A percentile compares a stretch with the other conserved stretches of the same genome.
phyloP scores from a whole-genome alignment of 2,797 vertebrate genomes.

The Macrochelys suwanniensis region DNA sequence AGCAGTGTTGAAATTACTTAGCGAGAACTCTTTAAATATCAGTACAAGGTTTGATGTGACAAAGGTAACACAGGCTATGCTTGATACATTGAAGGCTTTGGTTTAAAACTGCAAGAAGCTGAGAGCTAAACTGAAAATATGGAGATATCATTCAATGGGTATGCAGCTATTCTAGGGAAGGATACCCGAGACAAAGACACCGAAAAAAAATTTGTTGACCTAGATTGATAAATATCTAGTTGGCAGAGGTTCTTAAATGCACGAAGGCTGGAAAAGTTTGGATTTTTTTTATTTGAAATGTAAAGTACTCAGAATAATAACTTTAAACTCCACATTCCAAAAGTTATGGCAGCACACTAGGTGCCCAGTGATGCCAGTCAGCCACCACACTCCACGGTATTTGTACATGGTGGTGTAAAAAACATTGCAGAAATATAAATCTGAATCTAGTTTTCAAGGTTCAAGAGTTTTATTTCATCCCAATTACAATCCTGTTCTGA shows the following conservation, averaged over 20 bases:
- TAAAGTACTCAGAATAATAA: background rate
- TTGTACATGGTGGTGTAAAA: background rate
- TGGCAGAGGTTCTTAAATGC: background rate
- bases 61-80: background rate
- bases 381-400: background rate
- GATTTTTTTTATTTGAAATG: slow-evolving; percentile 21
- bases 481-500: background rate
- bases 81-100: background rate
- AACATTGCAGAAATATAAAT: background rate
- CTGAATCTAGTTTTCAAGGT: background rate
- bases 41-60: slow-evolving; percentile 40
- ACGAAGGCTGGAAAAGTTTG: background rate
- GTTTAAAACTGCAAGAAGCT: background rate
- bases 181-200: background rate
- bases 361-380: background rate
- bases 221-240: background rate
- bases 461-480: background rate
- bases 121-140: background rate
- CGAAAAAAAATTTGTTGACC: slow-evolving; percentile 28
- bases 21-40: slow-evolving; percentile 30
- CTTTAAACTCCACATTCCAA: background rate
- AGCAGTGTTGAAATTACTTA: slow-evolving; percentile 26
- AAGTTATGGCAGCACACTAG: background rate
- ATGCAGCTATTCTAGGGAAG: background rate
- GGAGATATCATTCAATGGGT: background rate